Base-by-base conservation (phyloP, 92 coral and sea anemone genomes). In the Phenganax marumi region DNA sequence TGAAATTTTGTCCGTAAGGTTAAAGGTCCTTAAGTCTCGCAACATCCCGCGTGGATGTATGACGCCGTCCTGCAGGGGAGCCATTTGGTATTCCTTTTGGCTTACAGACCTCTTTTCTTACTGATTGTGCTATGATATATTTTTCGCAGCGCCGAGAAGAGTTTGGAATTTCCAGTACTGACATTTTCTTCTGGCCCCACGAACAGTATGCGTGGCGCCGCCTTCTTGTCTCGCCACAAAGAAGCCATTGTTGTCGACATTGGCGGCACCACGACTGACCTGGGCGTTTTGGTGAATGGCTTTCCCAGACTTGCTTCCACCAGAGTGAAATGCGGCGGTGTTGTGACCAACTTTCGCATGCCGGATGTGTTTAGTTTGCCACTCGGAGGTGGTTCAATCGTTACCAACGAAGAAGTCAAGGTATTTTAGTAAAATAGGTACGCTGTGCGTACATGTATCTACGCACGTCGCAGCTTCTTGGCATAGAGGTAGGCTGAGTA, bases 181-280 rank as follows among this genome's bases (percentile, higher is more conserved):
- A 94, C 98, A 2, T 92, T 94, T 79, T 89, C 98, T 12, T 94
- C 98, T 57, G 98, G 98, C 10, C 95, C 98, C 53, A 94, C 98
- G 14, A 94, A 94, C 89, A 92, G 97, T 61, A 94, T 94, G 97
- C 85, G 97, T 47, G 98, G 98, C 7, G 98, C 98, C 7, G 93
- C 95, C 18, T 91, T 90, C 77, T 84, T 94, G 50, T 89, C 97
- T 22, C 83, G 89, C 19, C 82, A 87, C 24, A 82, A 88, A 50
- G 95, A 94, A 79, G 98, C 98, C 65, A 92, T 94, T 58, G 97
- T 94, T 50, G 87, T 94, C 68, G 98, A 94, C 68, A 87, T 94
- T 65, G 98, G 98, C 62, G 98, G 98, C 50, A 94, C 98, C 2
- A 89, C 97, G 2, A 84, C 91, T 8, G 98, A 94, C 72, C 87